These are phyloP conservation scores for Adelphocoris suturalis DNA, from an alignment of 2,888 invertebrate genomes.

Conservation along the genomic window DNA sequence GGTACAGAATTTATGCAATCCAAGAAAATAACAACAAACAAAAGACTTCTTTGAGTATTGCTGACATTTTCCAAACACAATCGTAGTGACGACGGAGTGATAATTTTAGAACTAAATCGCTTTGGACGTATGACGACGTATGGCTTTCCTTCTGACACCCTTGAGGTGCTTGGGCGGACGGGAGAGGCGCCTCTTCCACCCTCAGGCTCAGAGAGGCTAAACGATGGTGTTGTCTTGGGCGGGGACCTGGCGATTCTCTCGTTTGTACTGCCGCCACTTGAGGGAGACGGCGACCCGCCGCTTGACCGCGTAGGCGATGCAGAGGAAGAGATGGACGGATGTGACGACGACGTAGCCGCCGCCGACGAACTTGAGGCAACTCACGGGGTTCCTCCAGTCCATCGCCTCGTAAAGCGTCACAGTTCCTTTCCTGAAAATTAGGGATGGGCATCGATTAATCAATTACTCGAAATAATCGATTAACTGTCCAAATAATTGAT, in stretches of 20 bases:
- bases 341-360: slow-evolving; percentile 78
- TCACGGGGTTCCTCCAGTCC: slow-evolving; percentile 86
- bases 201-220: slow-evolving; percentile 39
- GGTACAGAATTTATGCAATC: too few species aligned
- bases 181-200: slow-evolving; percentile 20
- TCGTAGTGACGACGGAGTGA: not conserved
- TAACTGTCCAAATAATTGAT: too few species aligned
- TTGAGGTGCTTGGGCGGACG: not conserved
- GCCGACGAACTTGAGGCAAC: slow-evolving; percentile 81
- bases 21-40: too few species aligned
- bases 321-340: slow-evolving; percentile 61
- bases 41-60: too few species aligned
- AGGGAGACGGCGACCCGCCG: not conserved
- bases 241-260: slow-evolving; percentile 18
- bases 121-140: slow-evolving; percentile 10
- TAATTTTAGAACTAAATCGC: not conserved
- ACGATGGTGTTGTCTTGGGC: slow-evolving; percentile 42
- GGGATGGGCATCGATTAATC: too few species aligned
- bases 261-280: slow-evolving; percentile 39
- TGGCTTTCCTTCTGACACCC: not conserved
- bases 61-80: not conserved
- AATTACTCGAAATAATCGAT: too few species aligned
- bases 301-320: slow-evolving; percentile 57
- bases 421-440: slow-evolving; percentile 82
- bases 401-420: slow-evolving; percentile 87